Base-by-base conservation (phyloP, 2,888 invertebrate genomes). In the Epinotia ramella region DNA sequence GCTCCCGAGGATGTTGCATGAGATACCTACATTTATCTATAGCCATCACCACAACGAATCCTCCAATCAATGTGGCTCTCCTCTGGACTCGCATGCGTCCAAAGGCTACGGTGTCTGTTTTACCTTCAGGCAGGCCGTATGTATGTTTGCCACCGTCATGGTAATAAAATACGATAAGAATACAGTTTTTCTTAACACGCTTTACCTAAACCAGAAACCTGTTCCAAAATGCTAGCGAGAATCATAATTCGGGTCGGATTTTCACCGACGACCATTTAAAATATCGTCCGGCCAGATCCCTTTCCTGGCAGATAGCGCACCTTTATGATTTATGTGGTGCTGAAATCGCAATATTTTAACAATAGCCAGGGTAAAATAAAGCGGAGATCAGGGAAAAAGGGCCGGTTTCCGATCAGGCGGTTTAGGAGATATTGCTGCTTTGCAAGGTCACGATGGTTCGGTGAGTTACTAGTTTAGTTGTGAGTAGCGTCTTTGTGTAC, bases 311-410 rank as follows among this genome's bases (percentile, higher is more conserved):
- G 66, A 67, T 66, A 67, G 71, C 66, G 70, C 65, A 63, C 76
- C 76, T 67, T 76, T 72, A 63, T 76, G 76, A 76, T 76, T 76
- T 76, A 76, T 71, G 62, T 57, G 18, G 33, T 18, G 76, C 76
- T 71, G 76, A 76, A 63, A 46, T 66, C 40, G 71, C 75, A 56
- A 72, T 76, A 76, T 76, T 72, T 75, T 76, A 76, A 72, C 76
- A 72, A 76, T 67, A 63, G 56, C 53, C 7, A 46, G 72, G 66
- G 62, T 68, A 68, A 62, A 63, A 62, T 67, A 71, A 62, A 49
- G 57, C 56, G 69, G 62, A 66, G 70, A 75, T 71, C 70, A 66
- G 59, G 18, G 64, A 46, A 71, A 59, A 69, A 59, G 56, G 62
- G 60, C 28, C 28, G 20, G 68, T 57, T 68, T 44, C 68, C 68